A percentile compares a stretch with the other conserved stretches of the same genome.
These are phyloP conservation scores for Bombus soroeensis DNA, from an alignment of 1,140 invertebrate genomes.

Conservation along the genomic window DNA sequence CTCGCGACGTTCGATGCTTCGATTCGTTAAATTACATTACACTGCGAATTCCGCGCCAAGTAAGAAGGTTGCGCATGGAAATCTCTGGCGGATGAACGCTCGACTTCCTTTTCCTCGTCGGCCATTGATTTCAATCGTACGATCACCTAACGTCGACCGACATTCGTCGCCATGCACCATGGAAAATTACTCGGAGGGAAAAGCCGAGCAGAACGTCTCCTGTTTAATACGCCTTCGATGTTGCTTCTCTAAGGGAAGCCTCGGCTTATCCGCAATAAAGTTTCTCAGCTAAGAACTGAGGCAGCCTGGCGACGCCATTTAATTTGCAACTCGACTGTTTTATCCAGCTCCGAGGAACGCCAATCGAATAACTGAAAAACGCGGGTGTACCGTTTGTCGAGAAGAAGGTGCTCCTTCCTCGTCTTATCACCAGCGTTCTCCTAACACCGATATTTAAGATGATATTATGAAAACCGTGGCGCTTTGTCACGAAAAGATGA, in stretches of 20 bases:
- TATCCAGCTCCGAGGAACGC: too few species aligned
- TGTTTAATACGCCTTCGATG: conserved; percentile 53
- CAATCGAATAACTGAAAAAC: too few species aligned
- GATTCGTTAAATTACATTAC: conserved; percentile 17
- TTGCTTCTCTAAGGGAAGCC: background rate
- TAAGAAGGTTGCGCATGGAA: background rate
- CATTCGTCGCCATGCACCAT: background rate
- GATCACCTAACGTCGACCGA: conserved; percentile 4
- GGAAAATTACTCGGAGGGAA: conserved; percentile 47
- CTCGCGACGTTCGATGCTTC: background rate
- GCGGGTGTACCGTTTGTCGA: background rate
- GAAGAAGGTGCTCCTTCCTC: too few species aligned
- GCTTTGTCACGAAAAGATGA: too few species aligned
- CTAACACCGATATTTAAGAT: too few species aligned
- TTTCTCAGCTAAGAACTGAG: background rate
- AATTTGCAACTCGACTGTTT: conserved; percentile 31
- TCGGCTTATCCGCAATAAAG: conserved; percentile 36
- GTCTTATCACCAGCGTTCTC: too few species aligned
- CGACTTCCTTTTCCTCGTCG: background rate
- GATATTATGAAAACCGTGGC: too few species aligned
- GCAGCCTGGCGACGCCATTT: background rate
- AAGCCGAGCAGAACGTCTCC: conserved; percentile 23
- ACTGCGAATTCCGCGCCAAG: background rate
- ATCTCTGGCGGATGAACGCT: background rate
- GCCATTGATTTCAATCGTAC: conserved; percentile 36